These are phyloP conservation scores for Coregonus sp. DNA, from an alignment of 2,797 vertebrate species.

Conservation along the genomic window DNA sequence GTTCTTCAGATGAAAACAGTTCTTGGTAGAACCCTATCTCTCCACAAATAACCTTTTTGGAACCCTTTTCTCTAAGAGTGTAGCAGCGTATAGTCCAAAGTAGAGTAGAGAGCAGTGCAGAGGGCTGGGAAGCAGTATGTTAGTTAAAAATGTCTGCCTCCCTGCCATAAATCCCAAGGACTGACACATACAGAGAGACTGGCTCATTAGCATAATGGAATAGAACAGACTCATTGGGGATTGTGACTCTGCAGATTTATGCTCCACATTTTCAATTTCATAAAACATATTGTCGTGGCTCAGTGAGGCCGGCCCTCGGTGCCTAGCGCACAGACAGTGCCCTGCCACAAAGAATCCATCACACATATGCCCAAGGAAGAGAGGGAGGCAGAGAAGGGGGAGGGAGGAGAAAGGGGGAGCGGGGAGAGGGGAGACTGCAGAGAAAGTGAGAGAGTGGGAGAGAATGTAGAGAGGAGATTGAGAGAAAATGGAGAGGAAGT, in stretches of 20 bases:
- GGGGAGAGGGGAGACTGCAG: background rate
- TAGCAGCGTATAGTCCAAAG: background rate
- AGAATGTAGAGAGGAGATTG: background rate
- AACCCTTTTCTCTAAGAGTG: too few species aligned
- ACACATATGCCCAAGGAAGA: constrained; percentile 3
- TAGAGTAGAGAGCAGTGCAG: too few species aligned
- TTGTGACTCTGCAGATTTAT: constrained; percentile 67
- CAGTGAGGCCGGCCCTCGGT: constrained; percentile 23
- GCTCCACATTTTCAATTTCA: constrained; percentile 61
- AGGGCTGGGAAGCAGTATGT: constrained; percentile 19
- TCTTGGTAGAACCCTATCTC: too few species aligned
- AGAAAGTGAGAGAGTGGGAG: background rate
- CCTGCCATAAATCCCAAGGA: constrained; percentile 54
- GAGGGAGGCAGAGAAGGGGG: background rate
- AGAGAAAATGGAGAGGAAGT: background rate
- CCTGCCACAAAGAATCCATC: constrained; percentile 31
- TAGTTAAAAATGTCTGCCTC: constrained; percentile 44
- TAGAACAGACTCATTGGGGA: constrained; percentile 59
- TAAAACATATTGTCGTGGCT: constrained; percentile 52
- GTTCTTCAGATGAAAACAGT: too few species aligned
- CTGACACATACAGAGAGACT: constrained; percentile 37
- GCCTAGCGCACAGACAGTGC: constrained; percentile 22
- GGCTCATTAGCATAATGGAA: constrained; percentile 72
- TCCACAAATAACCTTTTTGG: too few species aligned
- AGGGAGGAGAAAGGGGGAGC: background rate